Conservation (phyloP, 2,113 vertebrate species). For the Elanus axillaris region DNA sequence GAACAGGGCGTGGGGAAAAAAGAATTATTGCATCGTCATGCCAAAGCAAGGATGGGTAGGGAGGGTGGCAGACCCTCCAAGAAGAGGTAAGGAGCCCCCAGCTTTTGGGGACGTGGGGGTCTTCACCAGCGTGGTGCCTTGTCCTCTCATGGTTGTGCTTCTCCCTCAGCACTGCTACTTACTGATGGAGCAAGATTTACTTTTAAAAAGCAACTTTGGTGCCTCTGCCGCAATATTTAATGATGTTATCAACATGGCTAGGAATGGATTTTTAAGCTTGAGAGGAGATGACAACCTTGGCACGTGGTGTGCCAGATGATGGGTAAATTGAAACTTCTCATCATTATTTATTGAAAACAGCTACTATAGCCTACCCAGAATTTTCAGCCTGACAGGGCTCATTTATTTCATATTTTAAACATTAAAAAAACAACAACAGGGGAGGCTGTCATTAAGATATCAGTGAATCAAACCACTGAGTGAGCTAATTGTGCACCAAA, state of each 20-base stretch:
- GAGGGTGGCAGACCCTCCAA: not conserved
- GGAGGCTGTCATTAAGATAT: conserved; percentile 73
- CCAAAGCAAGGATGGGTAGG: not conserved
- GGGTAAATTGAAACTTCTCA: conserved; percentile 69
- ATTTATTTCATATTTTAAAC: conserved; percentile 72
- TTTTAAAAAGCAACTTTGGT: not conserved
- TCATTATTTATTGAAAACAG: conserved; percentile 75
- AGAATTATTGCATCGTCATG: not conserved
- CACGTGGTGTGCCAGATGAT: conserved; percentile 44
- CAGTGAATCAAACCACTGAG: conserved; percentile 70
- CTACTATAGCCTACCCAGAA: conserved; percentile 38
- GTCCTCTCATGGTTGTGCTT: not conserved
- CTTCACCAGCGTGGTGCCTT: no score
- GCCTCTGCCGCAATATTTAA: not conserved
- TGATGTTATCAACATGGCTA: not conserved
- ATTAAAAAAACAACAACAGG: conserved; percentile 60
- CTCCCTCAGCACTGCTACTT: not conserved
- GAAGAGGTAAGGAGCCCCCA: not conserved
- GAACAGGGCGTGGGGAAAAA: not conserved
- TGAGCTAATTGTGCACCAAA: conserved; percentile 65
- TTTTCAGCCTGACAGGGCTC: conserved; percentile 56
- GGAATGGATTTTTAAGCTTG: conserved; percentile 53
- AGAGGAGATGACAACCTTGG: conserved; percentile 54
- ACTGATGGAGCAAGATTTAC: fast-evolving
- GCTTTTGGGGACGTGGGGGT: not conserved